Conservation (phyloP, 2,797 vertebrate genomes). For the Rhincodon typus region DNA sequence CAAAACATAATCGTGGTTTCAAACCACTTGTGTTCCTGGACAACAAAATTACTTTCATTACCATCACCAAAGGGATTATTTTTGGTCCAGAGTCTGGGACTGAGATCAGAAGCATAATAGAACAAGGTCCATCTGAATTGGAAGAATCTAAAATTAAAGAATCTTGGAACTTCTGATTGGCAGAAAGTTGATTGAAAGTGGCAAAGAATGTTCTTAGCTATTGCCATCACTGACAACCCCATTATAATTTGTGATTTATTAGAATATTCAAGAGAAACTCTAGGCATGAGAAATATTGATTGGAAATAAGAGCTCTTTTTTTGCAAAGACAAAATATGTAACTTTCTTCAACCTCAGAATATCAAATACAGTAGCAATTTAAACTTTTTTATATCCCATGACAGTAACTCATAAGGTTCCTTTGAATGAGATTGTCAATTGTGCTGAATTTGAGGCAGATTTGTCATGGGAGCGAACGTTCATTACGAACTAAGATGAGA, state of each 20-base stretch:
- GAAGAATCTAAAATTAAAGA: neutral
- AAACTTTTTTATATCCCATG: neutral
- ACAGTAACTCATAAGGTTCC: neutral
- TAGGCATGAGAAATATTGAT: neutral
- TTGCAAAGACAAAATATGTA: neutral
- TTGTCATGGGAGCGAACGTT: neutral
- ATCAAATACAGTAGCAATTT: neutral
- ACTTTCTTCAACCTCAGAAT: neutral
- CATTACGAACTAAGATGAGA: neutral
- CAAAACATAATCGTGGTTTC: neutral
- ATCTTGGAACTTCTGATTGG: neutral
- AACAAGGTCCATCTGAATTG: neutral
- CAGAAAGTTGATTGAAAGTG: neutral
- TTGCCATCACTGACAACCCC: neutral
- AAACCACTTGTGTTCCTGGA: neutral
- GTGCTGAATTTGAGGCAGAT: neutral
- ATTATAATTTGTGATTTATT: neutral
- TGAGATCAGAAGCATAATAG: neutral
- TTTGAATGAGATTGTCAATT: neutral
- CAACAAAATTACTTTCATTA: neutral
- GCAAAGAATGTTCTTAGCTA: neutral
- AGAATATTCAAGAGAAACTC: neutral
- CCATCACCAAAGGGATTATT: neutral
- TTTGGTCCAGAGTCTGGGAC: neutral
- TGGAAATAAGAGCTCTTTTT: neutral